Evolutionary conservation across 2,113 vertebrate genomes (phyloP).

Genomic region (Sylvilagus bachmani): DNA sequence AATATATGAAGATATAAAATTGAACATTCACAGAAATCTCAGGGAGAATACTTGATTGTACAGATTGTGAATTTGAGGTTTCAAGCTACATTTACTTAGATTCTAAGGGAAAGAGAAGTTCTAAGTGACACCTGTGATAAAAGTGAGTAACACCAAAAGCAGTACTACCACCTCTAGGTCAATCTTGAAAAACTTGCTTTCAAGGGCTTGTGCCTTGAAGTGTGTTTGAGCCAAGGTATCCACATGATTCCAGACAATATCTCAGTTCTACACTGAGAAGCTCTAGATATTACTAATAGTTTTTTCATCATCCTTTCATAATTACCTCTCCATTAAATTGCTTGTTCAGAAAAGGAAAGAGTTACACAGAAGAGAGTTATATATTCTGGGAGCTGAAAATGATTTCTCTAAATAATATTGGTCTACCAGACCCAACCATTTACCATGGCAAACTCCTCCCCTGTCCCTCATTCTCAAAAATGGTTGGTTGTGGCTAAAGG

Average conservation of each 20-base stretch:
- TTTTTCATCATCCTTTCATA: constrained; percentile 19
- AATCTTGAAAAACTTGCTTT: constrained; percentile 8
- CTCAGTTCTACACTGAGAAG: neutral
- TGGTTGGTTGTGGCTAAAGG: neutral
- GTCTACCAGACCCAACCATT: neutral
- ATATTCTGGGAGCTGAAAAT: constrained; percentile 14
- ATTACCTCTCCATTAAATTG: neutral
- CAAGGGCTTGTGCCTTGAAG: neutral
- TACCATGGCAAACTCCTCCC: neutral
- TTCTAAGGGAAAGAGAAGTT: neutral
- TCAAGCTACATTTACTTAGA: constrained; percentile 47
- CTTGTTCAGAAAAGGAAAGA: neutral
- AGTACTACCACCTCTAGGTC: neutral
- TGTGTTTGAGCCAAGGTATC: neutral
- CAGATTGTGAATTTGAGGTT: constrained; percentile 17
- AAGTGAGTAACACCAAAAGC: constrained; percentile 1
- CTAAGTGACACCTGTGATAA: constrained; percentile 32
- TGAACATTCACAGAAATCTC: constrained; percentile 33
- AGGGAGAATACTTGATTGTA: neutral
- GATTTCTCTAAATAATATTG: constrained; percentile 13
- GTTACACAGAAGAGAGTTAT: neutral
- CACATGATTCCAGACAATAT: constrained; percentile 21
- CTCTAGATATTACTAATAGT: neutral
- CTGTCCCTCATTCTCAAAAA: constrained; percentile 4
- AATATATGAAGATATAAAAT: neutral